Evolutionary conservation across 1,140 invertebrate genomes (phyloP), one percentile per base, ranked within the genome.

Genomic region (Sycobia sp.): DNA sequence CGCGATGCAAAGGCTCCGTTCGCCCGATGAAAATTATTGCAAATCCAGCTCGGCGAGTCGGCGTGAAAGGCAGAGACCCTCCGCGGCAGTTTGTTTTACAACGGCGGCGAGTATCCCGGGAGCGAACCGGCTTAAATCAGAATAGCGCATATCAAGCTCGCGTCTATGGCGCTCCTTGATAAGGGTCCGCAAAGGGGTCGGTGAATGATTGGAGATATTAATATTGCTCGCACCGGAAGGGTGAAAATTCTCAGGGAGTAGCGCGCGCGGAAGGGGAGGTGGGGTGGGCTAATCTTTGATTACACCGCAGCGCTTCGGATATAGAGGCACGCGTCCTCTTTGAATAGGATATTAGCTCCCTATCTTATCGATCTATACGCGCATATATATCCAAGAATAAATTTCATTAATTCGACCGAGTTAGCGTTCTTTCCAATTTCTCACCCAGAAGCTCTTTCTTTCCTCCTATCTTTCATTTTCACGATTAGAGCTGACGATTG

Each of bases 121-220:
- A n/a, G 72, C 71, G 73, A 80, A 76, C n/a, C 71, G 70, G 65
- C 68, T 74, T 75, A 76, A 79, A 75, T 78, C 77, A 75, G 74
- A 81, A 78, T 79, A 78, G 76, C 73, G 73, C 75, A 69, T 76
- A 75, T 77, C 74, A 75, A 74, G 67, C 39, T n/a, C 46, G 62
- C 69, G 70, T 68, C 69, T 71, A 60, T 71, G 73, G 72, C 69
- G 61, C 74, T 64, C 68, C 71, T 78, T 81, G 78, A 79, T 80
- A 78, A 79, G 75, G 76, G 77, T 79, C 67, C 67, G 77, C 54
- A 68, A 80, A 77, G 73, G 78, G 78, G 74, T 77, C 68, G 65
- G 39, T 81, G 78, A 80, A 79, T 82, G 77, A 82, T 82, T 81
- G 78, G 75, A 76, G 76, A 78, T 80, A 82, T 81, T 80, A 82